Base-by-base conservation (phyloP, 92 coral and sea anemone genomes). In the Ricordea florida region DNA sequence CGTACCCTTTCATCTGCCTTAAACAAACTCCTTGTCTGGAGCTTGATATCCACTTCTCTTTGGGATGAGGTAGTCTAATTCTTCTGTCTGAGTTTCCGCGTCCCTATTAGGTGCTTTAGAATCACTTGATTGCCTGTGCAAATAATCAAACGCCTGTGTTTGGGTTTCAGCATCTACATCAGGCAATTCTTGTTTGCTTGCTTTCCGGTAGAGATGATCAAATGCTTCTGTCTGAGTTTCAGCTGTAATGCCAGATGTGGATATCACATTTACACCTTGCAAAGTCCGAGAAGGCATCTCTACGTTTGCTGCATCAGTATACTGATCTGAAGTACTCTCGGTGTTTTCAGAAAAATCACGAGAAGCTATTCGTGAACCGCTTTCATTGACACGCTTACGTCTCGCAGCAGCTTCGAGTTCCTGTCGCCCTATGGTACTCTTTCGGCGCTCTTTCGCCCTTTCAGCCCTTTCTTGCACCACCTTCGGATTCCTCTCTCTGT, bases 121-220 rank as follows among this genome's bases (percentile, higher is more conserved):
- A n/a, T 46, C 53, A 47, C 53, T 28, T 40, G 28, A 44, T 28
- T 46, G 27, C 60, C 40, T 27, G 43, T 37, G 11, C n/a, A n/a
- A n/a, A n/a, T n/a, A n/a, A n/a, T n/a, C n/a, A n/a, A n/a, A n/a
- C n/a, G n/a, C 45, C 10, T 23, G 33, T 28, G 55, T 72, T 36
- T 57, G 59, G 59, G 69, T 73, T 58, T 73, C 69, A 14, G 69
- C 65, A 41, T 73, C 80, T 61, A 27, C 80, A 36, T 31, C 57
- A 31, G 70, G 53, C 32, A 45, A 41, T 55, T 64, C 67, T 29
- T 35, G 62, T 31, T 69, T 48, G 63, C 43, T 49, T 36, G 46
- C 14, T 21, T 58, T 35, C 45, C 40, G 31, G 66, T 35, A 7
- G 46, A 58, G 47, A 58, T 33, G 16, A 33, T 34, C 27, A 33